These are phyloP conservation scores for Diplosoma virens DNA, from an alignment of 23 tunicate species.

Conservation along the genomic window DNA sequence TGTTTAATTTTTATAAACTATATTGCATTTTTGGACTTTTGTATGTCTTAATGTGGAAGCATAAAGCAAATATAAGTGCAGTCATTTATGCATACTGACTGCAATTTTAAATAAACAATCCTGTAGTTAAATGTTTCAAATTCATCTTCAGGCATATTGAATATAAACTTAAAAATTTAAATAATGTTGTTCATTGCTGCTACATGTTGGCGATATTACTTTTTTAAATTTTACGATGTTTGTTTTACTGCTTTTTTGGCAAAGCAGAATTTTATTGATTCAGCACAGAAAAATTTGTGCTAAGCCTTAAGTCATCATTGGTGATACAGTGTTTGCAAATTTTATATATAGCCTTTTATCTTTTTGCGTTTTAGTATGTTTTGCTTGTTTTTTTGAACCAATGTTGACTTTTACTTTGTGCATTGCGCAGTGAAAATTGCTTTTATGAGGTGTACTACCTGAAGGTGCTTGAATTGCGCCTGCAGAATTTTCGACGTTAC, in stretches of 20 bases:
- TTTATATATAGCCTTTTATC: conserved; percentile 18
- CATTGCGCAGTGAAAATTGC: background rate
- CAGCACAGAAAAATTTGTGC: background rate
- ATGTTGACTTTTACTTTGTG: conserved; percentile 12
- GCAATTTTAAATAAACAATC: too few species aligned
- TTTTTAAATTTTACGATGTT: too few species aligned
- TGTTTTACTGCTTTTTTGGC: too few species aligned
- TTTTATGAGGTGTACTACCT: background rate
- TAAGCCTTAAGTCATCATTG: conserved; percentile 34
- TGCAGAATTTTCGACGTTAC: background rate
- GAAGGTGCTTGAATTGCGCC: background rate
- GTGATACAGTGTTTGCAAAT: conserved; percentile 29
- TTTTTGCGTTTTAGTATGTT: background rate
- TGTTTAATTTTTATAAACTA: background rate
- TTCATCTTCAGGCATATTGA: too few species aligned
- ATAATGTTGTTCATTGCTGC: too few species aligned
- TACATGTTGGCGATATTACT: too few species aligned
- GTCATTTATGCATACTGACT: too few species aligned
- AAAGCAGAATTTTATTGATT: background rate
- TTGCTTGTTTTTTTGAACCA: conserved; percentile 8
- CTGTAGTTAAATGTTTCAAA: too few species aligned
- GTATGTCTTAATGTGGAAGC: background rate
- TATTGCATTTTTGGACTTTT: background rate
- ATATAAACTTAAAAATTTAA: too few species aligned
- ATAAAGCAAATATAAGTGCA: background rate